Percentiles rank a stretch among this genome's conserved stretches.
Evolutionary conservation across 2,888 invertebrate species (phyloP).

Genomic region (Furcula furcula): DNA sequence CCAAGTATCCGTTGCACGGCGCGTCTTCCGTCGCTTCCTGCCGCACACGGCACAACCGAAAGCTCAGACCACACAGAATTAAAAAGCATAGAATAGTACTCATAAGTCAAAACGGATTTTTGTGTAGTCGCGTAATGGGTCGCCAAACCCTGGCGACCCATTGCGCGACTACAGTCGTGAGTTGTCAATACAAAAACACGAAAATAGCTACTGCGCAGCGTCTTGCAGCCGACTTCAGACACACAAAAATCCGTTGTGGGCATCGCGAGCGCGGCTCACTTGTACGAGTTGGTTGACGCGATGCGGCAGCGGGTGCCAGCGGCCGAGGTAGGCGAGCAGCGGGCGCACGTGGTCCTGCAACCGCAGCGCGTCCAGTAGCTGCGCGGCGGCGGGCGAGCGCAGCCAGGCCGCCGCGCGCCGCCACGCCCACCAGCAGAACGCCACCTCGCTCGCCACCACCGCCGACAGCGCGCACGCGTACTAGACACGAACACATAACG

Average conservation of each 20-base stretch:
- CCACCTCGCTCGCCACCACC: conserved; percentile 30
- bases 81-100: no score
- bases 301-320: conserved; percentile 41
- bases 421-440: conserved; percentile 36
- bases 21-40: conserved; percentile 53
- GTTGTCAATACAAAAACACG: background rate
- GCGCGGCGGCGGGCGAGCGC: conserved; percentile 26
- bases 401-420: conserved; percentile 36
- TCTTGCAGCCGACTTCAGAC: background rate
- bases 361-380: conserved; percentile 36
- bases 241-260: background rate
- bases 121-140: no score
- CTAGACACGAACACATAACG: no score
- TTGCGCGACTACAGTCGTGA: no score
- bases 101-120: no score
- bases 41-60: background rate
- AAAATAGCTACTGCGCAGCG: background rate
- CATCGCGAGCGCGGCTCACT: no score
- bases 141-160: no score
- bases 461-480: conserved; percentile 33
- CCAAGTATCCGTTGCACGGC: conserved; percentile 48
- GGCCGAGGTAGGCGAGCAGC: conserved; percentile 38
- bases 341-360: conserved; percentile 39
- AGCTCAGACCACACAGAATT: no score
- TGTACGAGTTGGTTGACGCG: conserved; percentile 35